Percentiles rank a stretch among this genome's conserved stretches.
These are phyloP conservation scores for Uropsilus gracilis DNA, from an alignment of 2,113 vertebrate genomes.

Conservation along the genomic window DNA sequence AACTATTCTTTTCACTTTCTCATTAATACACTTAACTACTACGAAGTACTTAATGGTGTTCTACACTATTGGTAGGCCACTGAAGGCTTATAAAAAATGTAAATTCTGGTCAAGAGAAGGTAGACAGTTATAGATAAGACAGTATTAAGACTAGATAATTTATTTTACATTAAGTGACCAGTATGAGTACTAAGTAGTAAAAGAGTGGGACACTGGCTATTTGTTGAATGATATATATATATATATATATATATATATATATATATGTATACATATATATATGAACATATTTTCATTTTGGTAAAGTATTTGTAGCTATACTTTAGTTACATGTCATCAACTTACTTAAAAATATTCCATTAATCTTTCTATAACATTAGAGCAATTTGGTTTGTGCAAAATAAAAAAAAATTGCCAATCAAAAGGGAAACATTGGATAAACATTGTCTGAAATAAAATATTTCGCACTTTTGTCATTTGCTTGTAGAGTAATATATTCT, in stretches of 20 bases:
- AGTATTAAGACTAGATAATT: neutral
- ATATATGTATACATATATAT: neutral
- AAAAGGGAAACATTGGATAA: neutral
- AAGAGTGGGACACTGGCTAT: neutral
- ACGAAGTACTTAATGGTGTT: neutral
- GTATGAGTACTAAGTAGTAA: neutral
- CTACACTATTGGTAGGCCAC: neutral
- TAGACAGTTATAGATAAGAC: neutral
- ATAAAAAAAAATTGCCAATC: neutral
- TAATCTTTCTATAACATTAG: neutral
- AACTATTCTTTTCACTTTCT: neutral
- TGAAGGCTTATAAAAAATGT: slow-evolving; percentile 5
- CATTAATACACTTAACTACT: slow-evolving; percentile 18
- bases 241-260: neutral
- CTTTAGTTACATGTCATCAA: neutral
- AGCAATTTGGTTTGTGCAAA: neutral
- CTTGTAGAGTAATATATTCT: neutral
- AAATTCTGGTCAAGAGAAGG: neutral
- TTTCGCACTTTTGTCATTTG: neutral
- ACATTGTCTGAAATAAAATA: slow-evolving; percentile 23
- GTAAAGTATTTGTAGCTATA: neutral
- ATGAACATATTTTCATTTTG: neutral
- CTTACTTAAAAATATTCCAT: neutral
- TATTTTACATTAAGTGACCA: neutral
- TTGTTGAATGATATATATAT: too few species aligned